A percentile compares a stretch with the other conserved stretches of the same genome.
Evolutionary conservation across 2,888 invertebrate genomes (phyloP).

Genomic region (Zootermopsis nevadensis): DNA sequence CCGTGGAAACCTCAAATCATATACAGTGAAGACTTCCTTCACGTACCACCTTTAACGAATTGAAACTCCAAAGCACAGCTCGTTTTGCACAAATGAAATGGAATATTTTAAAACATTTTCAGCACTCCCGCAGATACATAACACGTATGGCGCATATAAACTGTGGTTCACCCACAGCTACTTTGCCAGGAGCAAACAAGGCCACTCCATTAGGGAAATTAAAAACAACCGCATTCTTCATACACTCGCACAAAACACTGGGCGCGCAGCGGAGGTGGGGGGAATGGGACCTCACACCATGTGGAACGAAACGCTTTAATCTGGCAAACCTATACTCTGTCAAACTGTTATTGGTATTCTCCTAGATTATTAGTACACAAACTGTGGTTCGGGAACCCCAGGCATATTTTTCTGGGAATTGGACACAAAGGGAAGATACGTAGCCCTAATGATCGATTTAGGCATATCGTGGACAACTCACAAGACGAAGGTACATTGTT

Average conservation of each 20-base stretch:
- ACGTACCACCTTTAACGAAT: neutral
- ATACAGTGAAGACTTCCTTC: neutral
- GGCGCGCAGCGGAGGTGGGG: neutral
- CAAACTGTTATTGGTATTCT: conserved; percentile 3
- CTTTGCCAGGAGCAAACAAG: conserved; percentile 34
- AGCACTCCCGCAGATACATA: neutral
- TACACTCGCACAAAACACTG: conserved; percentile 33
- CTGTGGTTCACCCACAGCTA: conserved; percentile 25
- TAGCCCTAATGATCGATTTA: no score
- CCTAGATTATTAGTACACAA: no score
- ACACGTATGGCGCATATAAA: conserved; percentile 14
- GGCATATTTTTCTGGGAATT: no score
- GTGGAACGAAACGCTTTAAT: conserved; percentile 25
- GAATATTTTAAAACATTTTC: conserved; percentile 27
- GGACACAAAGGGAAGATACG: no score
- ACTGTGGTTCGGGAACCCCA: no score
- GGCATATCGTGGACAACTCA: no score
- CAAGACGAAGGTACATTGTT: no score
- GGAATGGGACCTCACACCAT: conserved; percentile 23
- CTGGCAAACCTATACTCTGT: conserved; percentile 25
- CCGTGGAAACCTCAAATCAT: no score
- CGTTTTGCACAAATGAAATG: conserved; percentile 11
- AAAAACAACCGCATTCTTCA: conserved; percentile 42
- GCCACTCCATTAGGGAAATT: conserved; percentile 44
- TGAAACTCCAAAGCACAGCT: neutral